Evolutionary conservation across 2,888 invertebrate genomes (phyloP), one percentile per base, ranked within the genome.

Genomic region (Steinernema carpocapsae): DNA sequence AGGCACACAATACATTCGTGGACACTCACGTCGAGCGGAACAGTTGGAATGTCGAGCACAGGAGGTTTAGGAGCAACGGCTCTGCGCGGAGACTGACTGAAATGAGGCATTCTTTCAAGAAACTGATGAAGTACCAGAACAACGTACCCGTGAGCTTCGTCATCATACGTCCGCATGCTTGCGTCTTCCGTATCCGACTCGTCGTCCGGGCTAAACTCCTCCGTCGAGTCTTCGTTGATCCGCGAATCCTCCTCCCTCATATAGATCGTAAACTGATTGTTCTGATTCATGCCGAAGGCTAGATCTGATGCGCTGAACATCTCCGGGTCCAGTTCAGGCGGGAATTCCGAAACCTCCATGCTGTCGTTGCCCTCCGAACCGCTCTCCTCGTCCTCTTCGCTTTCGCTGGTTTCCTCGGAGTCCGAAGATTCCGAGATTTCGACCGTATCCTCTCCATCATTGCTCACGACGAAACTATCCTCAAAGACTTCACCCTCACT

Each of bases 1-100:
- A 64, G 17, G 32, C 64, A 64, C 17, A 64, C 64, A 26, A 64
- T 32, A n/a, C 64, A 64, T 32, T 64, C 64, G 37, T 64, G 64
- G 26, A 64, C 32, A 17, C 7, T 32, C 17, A 10, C 37, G 17
- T 64, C 64, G 32, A 64, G 64, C 3, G 64, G 64, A 3, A 32
- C 17, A 6, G 32, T 32, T 17, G 29, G 32, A 64, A 12, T 7
- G 7, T 64, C 32, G 19, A 14, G 14, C 22, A 26, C 4, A 19
- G 56, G 26, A 56, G 56, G 26, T 24, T 7, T 6, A 19, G 24
- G 24, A 56, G 14, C 24, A 3, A 3, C 48, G 4, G 3, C 17
- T 48, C 48, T 48, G n/a, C 14, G 2, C 48, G 48, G 17, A 48
- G 37, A 3, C 10, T 37, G 4, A 3, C 37, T 37, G 37, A 37